Conservation (phyloP, 1,140 invertebrate genomes). For the Steinernema khuongi region DNA sequence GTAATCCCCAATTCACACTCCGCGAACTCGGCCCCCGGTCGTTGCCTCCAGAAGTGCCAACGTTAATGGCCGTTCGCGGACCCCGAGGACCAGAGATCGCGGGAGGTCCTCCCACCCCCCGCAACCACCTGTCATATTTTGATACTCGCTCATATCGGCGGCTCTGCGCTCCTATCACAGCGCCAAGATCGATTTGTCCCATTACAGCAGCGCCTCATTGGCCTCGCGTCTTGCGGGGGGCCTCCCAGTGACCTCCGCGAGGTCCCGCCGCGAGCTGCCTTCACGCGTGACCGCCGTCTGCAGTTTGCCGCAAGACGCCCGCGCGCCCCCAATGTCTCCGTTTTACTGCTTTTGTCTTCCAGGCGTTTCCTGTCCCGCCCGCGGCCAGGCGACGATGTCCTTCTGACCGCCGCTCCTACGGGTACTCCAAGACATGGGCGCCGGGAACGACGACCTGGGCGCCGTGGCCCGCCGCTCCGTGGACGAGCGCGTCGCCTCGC, state of each 20-base stretch:
- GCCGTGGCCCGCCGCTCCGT: neutral
- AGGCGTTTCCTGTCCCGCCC: conserved; percentile 19
- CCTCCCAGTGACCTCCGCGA: neutral
- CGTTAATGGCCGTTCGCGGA: too few relatives aligned
- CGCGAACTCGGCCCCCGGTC: too few relatives aligned
- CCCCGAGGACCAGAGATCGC: too few relatives aligned
- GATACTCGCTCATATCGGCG: too few relatives aligned
- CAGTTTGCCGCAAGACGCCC: neutral
- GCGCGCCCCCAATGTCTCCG: neutral
- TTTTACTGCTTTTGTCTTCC: conserved; percentile 24
- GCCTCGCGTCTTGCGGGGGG: neutral
- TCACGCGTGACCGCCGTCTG: neutral
- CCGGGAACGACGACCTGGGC: neutral
- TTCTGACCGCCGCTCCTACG: neutral
- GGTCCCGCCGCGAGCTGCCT: neutral
- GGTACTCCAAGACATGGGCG: neutral
- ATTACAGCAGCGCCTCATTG: too few relatives aligned
- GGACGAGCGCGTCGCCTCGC: neutral
- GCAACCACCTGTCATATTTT: too few relatives aligned
- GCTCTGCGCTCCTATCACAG: too few relatives aligned
- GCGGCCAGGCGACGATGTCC: neutral
- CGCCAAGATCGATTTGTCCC: too few relatives aligned
- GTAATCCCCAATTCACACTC: too few relatives aligned
- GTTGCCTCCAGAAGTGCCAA: too few relatives aligned
- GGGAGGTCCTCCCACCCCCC: too few relatives aligned